Conservation (phyloP, 2,888 invertebrate species). For the Mythimna ferrago region DNA sequence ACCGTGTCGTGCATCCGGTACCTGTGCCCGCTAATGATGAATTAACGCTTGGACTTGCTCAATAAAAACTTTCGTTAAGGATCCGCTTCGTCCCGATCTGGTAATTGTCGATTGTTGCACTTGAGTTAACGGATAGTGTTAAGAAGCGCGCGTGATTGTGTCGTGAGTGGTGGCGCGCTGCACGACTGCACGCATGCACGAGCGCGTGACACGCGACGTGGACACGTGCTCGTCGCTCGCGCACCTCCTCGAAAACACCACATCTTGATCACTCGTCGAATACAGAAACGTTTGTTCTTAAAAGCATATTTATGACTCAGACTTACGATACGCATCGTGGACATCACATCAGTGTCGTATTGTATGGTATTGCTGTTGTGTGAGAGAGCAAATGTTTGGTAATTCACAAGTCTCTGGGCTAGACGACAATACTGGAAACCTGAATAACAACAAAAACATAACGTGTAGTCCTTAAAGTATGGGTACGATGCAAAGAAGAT, state of each 20-base stretch:
- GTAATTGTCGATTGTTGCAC: conserved; percentile 51
- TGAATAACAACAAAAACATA: not conserved
- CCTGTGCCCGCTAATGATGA: conserved; percentile 43
- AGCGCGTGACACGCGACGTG: not conserved
- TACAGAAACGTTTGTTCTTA: not conserved
- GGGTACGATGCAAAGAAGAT: not conserved
- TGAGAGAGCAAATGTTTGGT: not conserved
- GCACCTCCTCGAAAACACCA: not conserved
- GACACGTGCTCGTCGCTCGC: not conserved
- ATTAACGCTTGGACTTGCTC: conserved; percentile 48
- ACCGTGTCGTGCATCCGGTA: not conserved
- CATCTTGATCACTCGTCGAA: not conserved
- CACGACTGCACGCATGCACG: conserved; percentile 5
- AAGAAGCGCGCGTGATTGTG: conserved; percentile 16
- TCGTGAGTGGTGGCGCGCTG: not conserved
- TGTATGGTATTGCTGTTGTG: not conserved
- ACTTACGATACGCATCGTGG: conserved; percentile 3
- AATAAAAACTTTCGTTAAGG: conserved; percentile 40
- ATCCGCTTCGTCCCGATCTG: conserved; percentile 52
- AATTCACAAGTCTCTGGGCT: not conserved
- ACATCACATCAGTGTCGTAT: not conserved
- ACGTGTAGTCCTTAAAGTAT: not conserved
- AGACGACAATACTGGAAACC: not conserved
- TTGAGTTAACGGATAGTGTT: conserved; percentile 30
- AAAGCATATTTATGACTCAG: conserved; percentile 8